These are phyloP conservation scores for Notiomystis cincta DNA, from an alignment of 2,113 vertebrate species.

Conservation along the genomic window DNA sequence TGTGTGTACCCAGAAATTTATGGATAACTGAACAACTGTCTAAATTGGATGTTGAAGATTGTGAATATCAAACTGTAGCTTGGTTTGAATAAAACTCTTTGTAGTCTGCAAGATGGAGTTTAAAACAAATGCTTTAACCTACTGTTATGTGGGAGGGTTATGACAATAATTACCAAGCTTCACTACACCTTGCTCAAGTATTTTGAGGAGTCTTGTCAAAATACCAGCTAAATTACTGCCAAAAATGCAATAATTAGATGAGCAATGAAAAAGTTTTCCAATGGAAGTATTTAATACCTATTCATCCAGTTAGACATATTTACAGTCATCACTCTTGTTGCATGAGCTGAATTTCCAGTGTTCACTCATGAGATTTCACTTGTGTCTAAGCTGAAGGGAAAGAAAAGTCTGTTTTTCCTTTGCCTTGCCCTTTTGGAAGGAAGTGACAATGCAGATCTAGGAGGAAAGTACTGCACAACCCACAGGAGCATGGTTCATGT, in stretches of 20 bases:
- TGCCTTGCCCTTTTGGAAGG: neutral
- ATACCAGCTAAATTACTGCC: neutral
- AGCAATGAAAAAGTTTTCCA: neutral
- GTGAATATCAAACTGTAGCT: neutral
- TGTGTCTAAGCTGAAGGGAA: neutral
- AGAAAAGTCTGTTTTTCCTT: neutral
- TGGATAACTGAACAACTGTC: neutral
- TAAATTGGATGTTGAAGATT: neutral
- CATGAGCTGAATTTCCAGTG: neutral
- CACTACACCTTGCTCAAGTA: neutral
- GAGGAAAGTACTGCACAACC: neutral
- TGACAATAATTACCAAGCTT: conserved; percentile 16
- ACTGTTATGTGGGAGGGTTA: conserved; percentile 8
- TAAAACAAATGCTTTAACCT: conserved; percentile 22
- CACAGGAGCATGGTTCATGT: neutral
- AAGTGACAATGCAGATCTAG: neutral
- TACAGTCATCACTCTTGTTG: neutral
- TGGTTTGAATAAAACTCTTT: neutral
- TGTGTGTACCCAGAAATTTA: neutral
- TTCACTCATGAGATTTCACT: neutral
- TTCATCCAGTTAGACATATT: neutral
- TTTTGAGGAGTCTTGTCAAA: conserved; percentile 39
- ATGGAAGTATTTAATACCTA: neutral
- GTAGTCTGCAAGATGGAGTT: neutral
- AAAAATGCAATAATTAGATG: neutral